Conservation (phyloP, 2,888 invertebrate species). For the Conomelus anceps region DNA sequence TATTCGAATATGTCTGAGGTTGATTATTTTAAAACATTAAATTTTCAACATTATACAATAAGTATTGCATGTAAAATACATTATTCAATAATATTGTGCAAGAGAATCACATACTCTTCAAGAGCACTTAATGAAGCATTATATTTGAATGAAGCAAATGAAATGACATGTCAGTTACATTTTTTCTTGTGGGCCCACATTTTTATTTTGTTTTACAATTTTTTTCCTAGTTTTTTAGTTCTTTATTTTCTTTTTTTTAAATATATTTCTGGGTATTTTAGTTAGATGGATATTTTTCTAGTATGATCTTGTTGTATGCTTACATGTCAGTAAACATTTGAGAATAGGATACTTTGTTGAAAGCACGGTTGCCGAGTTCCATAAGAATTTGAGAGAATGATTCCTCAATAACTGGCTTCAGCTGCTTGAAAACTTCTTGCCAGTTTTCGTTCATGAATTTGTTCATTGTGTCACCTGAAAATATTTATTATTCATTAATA, state of each 20-base stretch:
- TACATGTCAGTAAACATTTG: conserved; percentile 24
- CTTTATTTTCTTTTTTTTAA: neutral
- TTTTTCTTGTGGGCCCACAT: neutral
- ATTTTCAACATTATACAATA: too few species aligned
- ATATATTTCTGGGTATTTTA: neutral
- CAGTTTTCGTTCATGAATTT: conserved; percentile 25
- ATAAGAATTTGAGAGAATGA: conserved; percentile 17
- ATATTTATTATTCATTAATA: neutral
- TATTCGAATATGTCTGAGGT: too few species aligned
- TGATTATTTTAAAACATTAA: too few species aligned
- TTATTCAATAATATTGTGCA: too few species aligned
- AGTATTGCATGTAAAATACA: too few species aligned
- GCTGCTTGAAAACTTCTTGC: conserved; percentile 25
- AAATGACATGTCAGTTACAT: neutral
- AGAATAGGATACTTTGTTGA: conserved; percentile 24
- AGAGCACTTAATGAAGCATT: neutral
- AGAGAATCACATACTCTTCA: too few species aligned
- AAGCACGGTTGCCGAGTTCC: conserved; percentile 16
- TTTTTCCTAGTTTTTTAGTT: neutral
- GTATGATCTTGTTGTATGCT: neutral
- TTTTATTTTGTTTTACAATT: neutral
- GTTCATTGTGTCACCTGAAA: conserved; percentile 26
- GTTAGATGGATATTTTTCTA: neutral
- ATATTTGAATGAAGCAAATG: neutral
- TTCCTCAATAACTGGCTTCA: conserved; percentile 22